Percentiles rank a stretch among this genome's conserved stretches.
Evolutionary conservation across 2,888 invertebrate species (phyloP).

Genomic region (Phytoseiulus persimilis): DNA sequence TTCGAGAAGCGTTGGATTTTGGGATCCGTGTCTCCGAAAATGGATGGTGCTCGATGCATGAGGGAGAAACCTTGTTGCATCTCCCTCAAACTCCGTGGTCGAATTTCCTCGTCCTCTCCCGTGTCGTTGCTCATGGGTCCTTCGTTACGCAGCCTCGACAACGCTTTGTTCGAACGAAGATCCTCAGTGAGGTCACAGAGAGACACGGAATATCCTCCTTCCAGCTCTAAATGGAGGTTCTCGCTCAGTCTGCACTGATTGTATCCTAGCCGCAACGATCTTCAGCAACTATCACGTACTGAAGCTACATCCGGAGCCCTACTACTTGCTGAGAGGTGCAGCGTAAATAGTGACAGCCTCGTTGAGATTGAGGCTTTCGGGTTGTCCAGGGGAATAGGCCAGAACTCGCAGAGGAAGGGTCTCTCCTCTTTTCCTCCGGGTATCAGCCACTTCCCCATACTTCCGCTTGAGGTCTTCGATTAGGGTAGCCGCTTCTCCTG

Average conservation of each 20-base stretch:
- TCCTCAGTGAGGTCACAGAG: background rate
- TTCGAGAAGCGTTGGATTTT: background rate
- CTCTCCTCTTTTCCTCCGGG: conserved; percentile 34
- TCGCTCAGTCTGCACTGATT: background rate
- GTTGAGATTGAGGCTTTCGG: background rate
- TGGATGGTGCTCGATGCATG: background rate
- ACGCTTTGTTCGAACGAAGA: background rate
- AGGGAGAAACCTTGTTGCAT: background rate
- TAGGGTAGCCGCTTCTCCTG: background rate
- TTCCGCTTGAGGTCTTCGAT: background rate
- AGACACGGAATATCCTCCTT: background rate
- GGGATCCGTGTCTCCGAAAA: background rate
- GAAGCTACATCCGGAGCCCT: background rate
- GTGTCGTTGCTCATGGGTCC: background rate
- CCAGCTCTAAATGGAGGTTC: background rate
- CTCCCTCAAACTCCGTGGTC: background rate
- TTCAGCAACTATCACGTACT: background rate
- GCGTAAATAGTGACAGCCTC: conserved; percentile 13
- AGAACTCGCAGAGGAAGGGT: conserved; percentile 40
- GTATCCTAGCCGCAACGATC: background rate
- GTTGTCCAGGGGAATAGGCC: conserved; percentile 40
- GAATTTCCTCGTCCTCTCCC: background rate
- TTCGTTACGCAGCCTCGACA: background rate
- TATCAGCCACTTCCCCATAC: background rate
- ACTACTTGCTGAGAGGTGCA: background rate